phyloP scores from a whole-genome alignment of 2,113 vertebrate genomes.

The Seriola aureovittata region DNA sequence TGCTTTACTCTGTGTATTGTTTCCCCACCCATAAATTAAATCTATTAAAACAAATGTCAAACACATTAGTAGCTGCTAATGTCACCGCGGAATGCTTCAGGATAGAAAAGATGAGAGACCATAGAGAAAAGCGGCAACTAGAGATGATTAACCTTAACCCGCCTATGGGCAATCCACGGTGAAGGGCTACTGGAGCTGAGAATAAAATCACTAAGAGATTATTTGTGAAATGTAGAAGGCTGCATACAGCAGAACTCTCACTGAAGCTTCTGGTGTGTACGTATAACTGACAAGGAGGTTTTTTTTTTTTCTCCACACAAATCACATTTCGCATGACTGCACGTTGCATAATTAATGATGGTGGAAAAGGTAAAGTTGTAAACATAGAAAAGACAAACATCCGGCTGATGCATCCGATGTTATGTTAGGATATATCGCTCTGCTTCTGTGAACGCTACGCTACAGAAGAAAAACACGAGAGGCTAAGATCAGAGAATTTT shows the following conservation, averaged over 20 bases:
- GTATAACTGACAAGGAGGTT: slow-evolving; percentile 15
- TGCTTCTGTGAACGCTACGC: neutral
- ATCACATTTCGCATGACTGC: slow-evolving; percentile 13
- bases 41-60: slow-evolving; percentile 82
- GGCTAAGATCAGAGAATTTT: slow-evolving; percentile 17
- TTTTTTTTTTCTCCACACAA: slow-evolving; percentile 22
- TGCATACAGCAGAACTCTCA: slow-evolving; percentile 5
- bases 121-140: slow-evolving; percentile 52
- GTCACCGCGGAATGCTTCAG: slow-evolving; percentile 61
- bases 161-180: slow-evolving; percentile 62
- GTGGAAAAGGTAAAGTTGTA: slow-evolving; percentile 24
- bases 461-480: slow-evolving; percentile 13
- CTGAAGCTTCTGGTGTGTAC: slow-evolving; percentile 17
- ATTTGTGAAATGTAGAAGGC: slow-evolving; percentile 43
- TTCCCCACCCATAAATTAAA: slow-evolving; percentile 69
- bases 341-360: slow-evolving; percentile 47
- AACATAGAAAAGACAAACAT: slow-evolving; percentile 34
- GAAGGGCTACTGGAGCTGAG: slow-evolving; percentile 44
- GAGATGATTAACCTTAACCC: slow-evolving; percentile 80
- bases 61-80: slow-evolving; percentile 75
- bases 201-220: slow-evolving; percentile 37
- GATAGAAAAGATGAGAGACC: slow-evolving; percentile 56
- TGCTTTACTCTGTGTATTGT: slow-evolving; percentile 69
- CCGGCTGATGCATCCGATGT: neutral
- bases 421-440: slow-evolving; percentile 18